Percentiles rank a stretch among this genome's conserved stretches.
These are phyloP conservation scores for Sebastes fasciatus DNA, from an alignment of 2,113 vertebrate genomes.

Conservation along the genomic window DNA sequence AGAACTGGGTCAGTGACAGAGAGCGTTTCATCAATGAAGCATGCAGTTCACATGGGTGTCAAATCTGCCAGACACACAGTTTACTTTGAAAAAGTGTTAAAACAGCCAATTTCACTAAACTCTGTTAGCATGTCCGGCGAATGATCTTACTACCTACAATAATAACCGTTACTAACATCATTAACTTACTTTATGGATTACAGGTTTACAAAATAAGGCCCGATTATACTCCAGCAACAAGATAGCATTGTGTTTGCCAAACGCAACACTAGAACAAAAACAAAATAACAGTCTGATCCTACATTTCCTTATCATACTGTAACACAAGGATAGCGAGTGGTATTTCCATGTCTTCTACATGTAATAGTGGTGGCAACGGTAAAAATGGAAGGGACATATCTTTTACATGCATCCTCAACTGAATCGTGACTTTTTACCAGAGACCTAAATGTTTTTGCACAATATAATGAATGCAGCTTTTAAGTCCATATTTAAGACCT, in stretches of 20 bases:
- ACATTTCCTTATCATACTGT: not conserved
- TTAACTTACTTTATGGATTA: not conserved
- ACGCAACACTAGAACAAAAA: not conserved
- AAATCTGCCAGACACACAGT: constrained; percentile 21
- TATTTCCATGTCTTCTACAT: not conserved
- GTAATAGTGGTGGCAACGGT: not conserved
- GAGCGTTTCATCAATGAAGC: constrained; percentile 39
- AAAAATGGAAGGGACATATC: not conserved
- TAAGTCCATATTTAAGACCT: not conserved
- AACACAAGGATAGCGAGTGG: not conserved
- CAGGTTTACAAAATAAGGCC: not conserved
- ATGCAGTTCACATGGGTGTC: not conserved
- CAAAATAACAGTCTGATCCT: not conserved
- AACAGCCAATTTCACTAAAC: constrained; percentile 11
- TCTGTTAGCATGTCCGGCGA: not conserved
- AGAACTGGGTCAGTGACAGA: constrained; percentile 51
- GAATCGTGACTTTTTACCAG: not conserved
- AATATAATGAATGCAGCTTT: not conserved
- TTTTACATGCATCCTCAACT: not conserved
- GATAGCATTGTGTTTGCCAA: not conserved
- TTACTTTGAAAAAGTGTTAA: constrained; percentile 18
- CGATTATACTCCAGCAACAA: not conserved
- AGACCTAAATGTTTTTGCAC: not conserved
- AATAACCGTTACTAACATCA: not conserved
- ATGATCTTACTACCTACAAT: not conserved